Evolutionary conservation across 2,797 vertebrate genomes (phyloP), one percentile per base, ranked within the genome.

Genomic region (Pseudopleuronectes americanus): DNA sequence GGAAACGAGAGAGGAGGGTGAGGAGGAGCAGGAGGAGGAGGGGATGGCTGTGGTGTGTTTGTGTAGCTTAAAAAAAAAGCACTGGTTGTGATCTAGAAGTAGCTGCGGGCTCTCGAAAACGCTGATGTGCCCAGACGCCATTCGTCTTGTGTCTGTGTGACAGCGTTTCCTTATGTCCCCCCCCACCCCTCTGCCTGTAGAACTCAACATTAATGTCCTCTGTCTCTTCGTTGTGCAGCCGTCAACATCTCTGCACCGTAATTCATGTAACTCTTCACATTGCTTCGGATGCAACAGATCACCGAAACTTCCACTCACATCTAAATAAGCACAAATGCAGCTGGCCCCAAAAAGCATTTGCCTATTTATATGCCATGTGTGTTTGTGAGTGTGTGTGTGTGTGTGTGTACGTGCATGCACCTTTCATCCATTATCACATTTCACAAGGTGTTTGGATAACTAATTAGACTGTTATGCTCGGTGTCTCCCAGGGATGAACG

Each of bases 361-460:
- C 78, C 66, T 85, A 79, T 90, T 89, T 41, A 16, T 16, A 41
- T 14, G 38, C 38, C 10, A 4, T 41, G 10, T 43, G 41, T 43
- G 41, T 43, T 3, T 43, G 38, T 43, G 14, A 16, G 13, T 43
- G 57, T 60, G 74, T 56, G 47, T 47, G 16, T 43, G 26, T 48
- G 45, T 38, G 53, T 24, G 28, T 49, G 53, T 8, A 23, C 23
- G 47, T 64, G 22, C 64, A 69, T 61, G 64, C 31, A 10, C 19
- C 67, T 62, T 79, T 84, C 73, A 76, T 77, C 79, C 80, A 86
- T 87, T 81, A 88, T 90, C 91, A 78, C 68, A 43, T 90, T 90
- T 87, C 85, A 82, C 83, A 88, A 90, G 84, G 86, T 92, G 85
- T 89, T 87, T 83, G 75, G 68, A 72, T 84, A 76, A 79, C 75